These are phyloP conservation scores for Nyctibius bracteatus DNA, from an alignment of 2,113 vertebrate species.

Conservation along the genomic window DNA sequence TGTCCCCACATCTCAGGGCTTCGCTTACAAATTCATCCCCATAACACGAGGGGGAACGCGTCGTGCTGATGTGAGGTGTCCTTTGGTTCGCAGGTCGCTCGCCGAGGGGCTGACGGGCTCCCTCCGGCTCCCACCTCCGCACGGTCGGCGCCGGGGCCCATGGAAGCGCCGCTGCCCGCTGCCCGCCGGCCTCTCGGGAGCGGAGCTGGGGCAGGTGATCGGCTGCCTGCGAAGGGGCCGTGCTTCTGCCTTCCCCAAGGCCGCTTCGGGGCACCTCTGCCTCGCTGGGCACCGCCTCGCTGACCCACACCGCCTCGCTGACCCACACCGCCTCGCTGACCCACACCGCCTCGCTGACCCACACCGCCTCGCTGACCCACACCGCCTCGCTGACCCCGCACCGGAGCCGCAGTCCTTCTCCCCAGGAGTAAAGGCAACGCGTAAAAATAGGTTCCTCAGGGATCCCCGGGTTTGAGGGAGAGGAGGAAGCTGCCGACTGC, in stretches of 20 bases:
- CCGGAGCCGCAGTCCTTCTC: background rate
- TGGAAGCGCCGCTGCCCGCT: background rate
- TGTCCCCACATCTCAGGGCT: no score
- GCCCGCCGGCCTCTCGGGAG: no score
- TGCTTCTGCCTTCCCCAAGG: rapidly evolving
- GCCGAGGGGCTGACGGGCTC: no score
- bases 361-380: no score
- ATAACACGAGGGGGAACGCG: rapidly evolving
- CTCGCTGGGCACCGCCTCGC: no score
- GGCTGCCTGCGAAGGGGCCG: rapidly evolving
- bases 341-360: no score
- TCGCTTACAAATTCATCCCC: rapidly evolving
- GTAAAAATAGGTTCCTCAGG: background rate
- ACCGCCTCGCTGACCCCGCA: no score
- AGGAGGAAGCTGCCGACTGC: background rate
- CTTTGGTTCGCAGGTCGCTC: background rate
- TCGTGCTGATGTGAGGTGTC: rapidly evolving
- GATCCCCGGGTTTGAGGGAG: background rate
- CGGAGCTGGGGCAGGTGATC: background rate
- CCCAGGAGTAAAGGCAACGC: background rate
- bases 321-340: no score
- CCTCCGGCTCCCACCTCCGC: background rate
- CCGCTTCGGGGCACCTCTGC: rapidly evolving
- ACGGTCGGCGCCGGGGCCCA: no score
- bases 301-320: no score